These are phyloP conservation scores for Plectus sambesii DNA, from an alignment of 1,140 invertebrate genomes.

Conservation along the genomic window DNA sequence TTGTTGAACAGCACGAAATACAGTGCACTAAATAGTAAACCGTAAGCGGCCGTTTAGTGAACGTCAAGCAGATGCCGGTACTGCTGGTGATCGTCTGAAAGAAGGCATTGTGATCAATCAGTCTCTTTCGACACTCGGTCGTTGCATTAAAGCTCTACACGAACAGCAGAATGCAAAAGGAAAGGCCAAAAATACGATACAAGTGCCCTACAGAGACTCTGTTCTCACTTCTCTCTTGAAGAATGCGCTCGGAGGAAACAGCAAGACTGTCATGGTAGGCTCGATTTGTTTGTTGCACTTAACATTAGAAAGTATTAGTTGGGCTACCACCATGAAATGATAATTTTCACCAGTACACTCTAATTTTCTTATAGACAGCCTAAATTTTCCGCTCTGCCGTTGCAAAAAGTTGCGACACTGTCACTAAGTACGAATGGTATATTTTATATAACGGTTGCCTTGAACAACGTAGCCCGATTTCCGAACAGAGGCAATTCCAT, in stretches of 20 bases:
- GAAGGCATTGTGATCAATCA: conserved; percentile 59
- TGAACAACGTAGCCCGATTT: no score
- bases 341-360: no score
- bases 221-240: conserved; percentile 56
- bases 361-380: no score
- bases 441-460: no score
- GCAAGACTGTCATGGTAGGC: conserved; percentile 57
- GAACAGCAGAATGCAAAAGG: conserved; percentile 31
- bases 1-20: no score
- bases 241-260: conserved; percentile 59
- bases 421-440: no score
- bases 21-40: no score
- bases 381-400: no score
- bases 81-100: conserved; percentile 56
- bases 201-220: conserved; percentile 57
- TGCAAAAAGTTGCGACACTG: no score
- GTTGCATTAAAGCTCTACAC: conserved; percentile 54
- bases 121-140: conserved; percentile 56
- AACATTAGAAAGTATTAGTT: background rate
- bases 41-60: conserved; percentile 50
- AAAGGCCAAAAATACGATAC: conserved; percentile 42
- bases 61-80: conserved; percentile 54
- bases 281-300: no score
- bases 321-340: no score
- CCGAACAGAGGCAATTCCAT: no score